Conservation (phyloP, 2,113 vertebrate genomes). For the Malaclemys terrapin region DNA sequence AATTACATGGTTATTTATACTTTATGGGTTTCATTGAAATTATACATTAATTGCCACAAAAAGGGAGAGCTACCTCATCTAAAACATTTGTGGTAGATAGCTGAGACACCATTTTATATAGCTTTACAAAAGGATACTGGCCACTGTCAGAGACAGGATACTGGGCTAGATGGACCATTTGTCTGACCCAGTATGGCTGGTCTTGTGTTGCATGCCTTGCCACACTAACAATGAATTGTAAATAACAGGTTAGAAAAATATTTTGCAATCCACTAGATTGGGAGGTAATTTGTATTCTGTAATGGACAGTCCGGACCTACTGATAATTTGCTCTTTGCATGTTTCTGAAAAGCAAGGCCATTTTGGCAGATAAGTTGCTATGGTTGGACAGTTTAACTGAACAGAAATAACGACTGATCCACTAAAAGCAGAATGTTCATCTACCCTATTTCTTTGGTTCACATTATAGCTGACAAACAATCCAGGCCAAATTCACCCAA, state of each 20-base stretch:
- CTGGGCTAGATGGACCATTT: not conserved
- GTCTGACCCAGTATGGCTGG: not conserved
- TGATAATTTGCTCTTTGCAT: not conserved
- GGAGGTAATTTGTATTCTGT: not conserved
- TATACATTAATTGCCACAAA: slow-evolving; percentile 16
- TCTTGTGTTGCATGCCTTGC: not conserved
- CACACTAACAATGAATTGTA: not conserved
- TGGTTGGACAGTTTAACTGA: not conserved
- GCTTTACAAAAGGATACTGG: not conserved
- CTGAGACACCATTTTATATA: not conserved
- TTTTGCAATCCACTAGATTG: not conserved
- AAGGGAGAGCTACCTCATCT: not conserved
- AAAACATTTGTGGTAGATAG: not conserved
- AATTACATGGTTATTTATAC: not conserved
- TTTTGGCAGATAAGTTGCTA: not conserved
- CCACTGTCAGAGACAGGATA: not conserved
- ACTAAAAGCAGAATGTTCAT: not conserved
- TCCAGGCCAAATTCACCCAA: not conserved
- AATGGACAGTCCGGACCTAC: not conserved
- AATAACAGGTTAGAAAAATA: not conserved
- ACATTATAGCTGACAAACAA: not conserved
- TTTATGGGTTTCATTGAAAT: not conserved
- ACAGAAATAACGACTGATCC: not conserved
- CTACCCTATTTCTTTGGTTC: not conserved
- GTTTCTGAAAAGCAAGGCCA: not conserved